Evolutionary conservation across 2,113 vertebrate species (phyloP), one percentile per base, ranked within the genome.

Genomic region (Paradisaea rubra): DNA sequence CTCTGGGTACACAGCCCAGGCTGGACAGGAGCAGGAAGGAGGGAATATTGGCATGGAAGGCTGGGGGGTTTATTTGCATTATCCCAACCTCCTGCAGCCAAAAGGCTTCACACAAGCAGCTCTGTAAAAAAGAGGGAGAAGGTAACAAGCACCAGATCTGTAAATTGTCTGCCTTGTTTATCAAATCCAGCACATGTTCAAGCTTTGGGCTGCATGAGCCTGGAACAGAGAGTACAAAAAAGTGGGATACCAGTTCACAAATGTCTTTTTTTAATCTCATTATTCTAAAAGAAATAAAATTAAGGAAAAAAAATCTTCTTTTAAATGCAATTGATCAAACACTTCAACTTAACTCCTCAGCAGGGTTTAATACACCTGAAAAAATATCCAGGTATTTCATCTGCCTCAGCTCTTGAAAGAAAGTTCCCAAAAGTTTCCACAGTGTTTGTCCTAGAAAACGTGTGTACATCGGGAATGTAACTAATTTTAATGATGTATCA

Each of bases 1-100:
- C 97, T 97, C 97, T 96, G 73, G 52, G 96, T 97, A 86, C 96
- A 96, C 73, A 97, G 96, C 95, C 93, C 95, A 89, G 97, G 49
- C 80, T 96, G 96, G 97, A 97, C 97, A 96, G 70, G 91, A 89
- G 96, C 0, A 82, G 88, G 69, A 70, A 84, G 77, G 86, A 65
- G 89, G 56, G 85, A 96, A 93, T 88, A 84, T 41, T 92, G 95
- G 91, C 91, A 90, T 35, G 91, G 95, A 88, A 59, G 92, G 68
- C 70, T 56, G 79, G 14, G 54, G 5, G 33, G 47, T 59, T 94
- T 69, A 70, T 97, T 94, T 94, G 50, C 44, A 45, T 83, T 57
- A 77, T 37, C 35, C 3, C 30, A 76, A 59, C 64, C 28, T 92
- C 68, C 76, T 33, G 19, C 63, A 92, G 91, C 61, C 83, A 61